Evolutionary conservation across 2,797 vertebrate species (phyloP).

Genomic region (Sorex maritimensis): DNA sequence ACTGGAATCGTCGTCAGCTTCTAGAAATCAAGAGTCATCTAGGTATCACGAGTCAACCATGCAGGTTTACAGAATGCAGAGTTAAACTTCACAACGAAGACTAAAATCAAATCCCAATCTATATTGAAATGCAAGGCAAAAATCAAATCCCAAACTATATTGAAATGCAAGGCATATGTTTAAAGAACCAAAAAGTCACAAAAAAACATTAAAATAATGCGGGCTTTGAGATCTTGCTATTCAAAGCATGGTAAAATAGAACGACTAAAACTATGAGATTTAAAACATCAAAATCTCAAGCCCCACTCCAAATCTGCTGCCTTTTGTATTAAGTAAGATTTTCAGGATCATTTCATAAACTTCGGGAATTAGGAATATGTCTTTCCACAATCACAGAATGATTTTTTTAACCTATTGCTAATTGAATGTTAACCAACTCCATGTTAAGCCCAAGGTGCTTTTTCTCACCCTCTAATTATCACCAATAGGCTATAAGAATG

Average conservation of each 20-base stretch:
- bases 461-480: neutral
- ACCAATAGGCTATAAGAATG: neutral
- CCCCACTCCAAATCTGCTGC: neutral
- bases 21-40: neutral
- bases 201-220: neutral
- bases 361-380: neutral
- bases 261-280: neutral
- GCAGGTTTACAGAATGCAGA: neutral
- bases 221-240: neutral
- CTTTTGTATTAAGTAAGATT: neutral
- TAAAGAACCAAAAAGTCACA: neutral
- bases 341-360: neutral
- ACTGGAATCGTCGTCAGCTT: neutral
- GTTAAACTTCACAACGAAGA: neutral
- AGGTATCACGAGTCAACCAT: neutral
- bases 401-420: neutral
- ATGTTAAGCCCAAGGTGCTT: neutral
- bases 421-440: neutral
- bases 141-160: neutral
- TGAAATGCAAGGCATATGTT: neutral
- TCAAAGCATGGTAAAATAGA: neutral
- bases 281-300: neutral
- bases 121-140: neutral
- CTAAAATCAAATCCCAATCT: neutral
- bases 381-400: too few species aligned